Base-by-base conservation (phyloP, 2,797 vertebrate species). In the Zenarchopterus dispar region DNA sequence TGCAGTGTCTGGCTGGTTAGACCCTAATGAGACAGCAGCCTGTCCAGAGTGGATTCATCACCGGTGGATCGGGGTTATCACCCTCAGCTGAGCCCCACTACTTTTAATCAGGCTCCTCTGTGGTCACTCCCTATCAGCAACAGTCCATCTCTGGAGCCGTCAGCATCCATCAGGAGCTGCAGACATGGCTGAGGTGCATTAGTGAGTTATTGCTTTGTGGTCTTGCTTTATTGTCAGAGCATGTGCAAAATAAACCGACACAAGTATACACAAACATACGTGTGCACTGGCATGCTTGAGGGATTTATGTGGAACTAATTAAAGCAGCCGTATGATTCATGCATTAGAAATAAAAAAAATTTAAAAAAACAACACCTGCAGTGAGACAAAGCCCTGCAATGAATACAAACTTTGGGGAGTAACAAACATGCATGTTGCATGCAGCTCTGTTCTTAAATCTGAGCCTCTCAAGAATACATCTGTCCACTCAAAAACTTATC, bases 111-210 rank as follows among this genome's bases (percentile, higher is more conserved):
- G 93, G 92, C 94, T 94, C 89, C 92, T 88, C 88, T 89, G 79
- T 66, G 90, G 92, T 89, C 93, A 94, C 94, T 95, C 94, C 94
- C 94, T 95, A 95, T 96, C 95, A 95, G 93, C 92, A 89, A 88
- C 88, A 82, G 92, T 93, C 93, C 90, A 93, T 92, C 91, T 91
- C 90, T 90, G 92, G 62, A 78, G 83, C 83, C 55, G 82, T 84
- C 90, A 63, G 88, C 92, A 95, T 96, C 93, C 94, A 94, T 96
- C 95, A 95, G n/a, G 71, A n/a, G 73, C 76, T 45, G 58, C 82
- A 92, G 95, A 95, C 94, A 60, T 59, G 81, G 75, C 92, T 81
- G 91, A 92, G 88, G 92, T 85, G 94, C 94, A 95, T 95, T 95
- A 94, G 92, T 91, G 93, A 95, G 87, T 93, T 93, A 93, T 94